Evolutionary conservation across 1,140 invertebrate genomes (phyloP), one percentile per base, ranked within the genome.

Genomic region (Hycleus cichorii): DNA sequence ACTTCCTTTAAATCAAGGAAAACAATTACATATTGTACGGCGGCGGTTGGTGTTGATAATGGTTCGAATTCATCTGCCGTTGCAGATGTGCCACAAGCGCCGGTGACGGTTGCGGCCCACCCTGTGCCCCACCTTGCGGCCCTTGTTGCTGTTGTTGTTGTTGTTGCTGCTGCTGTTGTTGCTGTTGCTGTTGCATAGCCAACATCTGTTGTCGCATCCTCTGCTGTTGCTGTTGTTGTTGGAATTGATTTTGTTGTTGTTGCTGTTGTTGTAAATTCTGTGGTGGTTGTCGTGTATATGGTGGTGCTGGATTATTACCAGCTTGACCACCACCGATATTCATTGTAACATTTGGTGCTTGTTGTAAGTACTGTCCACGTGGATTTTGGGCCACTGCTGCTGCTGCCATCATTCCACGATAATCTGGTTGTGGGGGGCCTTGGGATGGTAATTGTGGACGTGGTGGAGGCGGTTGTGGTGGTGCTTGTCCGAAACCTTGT

Each of bases 271-370:
- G 67, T 62, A 70, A 68, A 56, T 63, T 64, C 66, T 73, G 70
- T 10, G 64, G 62, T 8, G 11, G 61, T n/a, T 66, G 48, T 45
- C 72, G 49, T 1, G 72, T 71, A 63, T 74, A 74, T 6, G 72
- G 72, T 11, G 72, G 72, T 12, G 71, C 72, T 3, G 71, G 68
- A n/a, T 69, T 71, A 9, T 65, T 53, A 10, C 62, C 68, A 63
- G 70, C 69, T 10, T 11, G 9, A 5, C 57, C 66, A 10, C 67
- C 64, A 63, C 72, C 68, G 44, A 68, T 62, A 50, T 73, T 74
- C 72, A 74, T 74, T 2, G 72, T 74, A 2, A 74, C 72, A 50
- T 74, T 74, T 9, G 72, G 72, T 4, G 69, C 71, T 57, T 73
- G 71, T 59, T 74, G 71, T 65, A 74, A 66, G 49, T 71, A 72